Percentiles rank a stretch among this genome's conserved stretches.
Evolutionary conservation across 1,140 invertebrate genomes (phyloP).

Genomic region (Pollicipes pollicipes): DNA sequence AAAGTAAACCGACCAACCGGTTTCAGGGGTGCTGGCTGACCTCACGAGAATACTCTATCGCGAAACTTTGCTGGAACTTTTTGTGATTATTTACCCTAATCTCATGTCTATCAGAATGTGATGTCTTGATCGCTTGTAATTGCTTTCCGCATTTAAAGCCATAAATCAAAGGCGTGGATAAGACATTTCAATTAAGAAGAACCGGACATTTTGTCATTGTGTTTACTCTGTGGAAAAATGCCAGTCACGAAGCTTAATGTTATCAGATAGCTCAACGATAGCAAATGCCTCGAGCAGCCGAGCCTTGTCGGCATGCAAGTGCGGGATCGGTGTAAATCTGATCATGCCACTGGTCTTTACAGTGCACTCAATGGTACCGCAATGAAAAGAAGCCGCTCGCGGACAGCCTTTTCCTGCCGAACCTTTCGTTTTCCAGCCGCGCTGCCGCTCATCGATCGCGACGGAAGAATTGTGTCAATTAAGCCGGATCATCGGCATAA

Average conservation of each 20-base stretch:
- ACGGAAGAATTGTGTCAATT: background rate
- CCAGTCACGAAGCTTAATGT: background rate
- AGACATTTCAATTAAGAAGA: background rate
- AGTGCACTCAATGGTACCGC: too few species aligned
- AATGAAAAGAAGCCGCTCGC: too few species aligned
- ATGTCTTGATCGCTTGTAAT: background rate
- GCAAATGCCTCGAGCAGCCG: background rate
- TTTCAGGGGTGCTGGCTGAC: background rate
- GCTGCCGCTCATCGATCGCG: background rate
- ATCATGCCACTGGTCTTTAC: too few species aligned
- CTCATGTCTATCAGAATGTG: background rate
- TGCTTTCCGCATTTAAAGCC: background rate
- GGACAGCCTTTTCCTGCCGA: too few species aligned
- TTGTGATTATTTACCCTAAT: background rate
- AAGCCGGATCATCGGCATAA: background rate
- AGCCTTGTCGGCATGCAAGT: background rate
- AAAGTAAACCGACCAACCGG: background rate
- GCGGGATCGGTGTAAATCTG: background rate
- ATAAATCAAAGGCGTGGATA: background rate
- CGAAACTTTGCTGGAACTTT: background rate
- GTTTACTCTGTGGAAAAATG: background rate
- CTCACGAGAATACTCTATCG: background rate
- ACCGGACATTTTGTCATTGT: background rate
- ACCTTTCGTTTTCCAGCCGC: too few species aligned
- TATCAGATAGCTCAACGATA: background rate